Evolutionary conservation across 2,113 vertebrate species (phyloP), one percentile per base, ranked within the genome.

Genomic region (Melanerpes formicivorus): DNA sequence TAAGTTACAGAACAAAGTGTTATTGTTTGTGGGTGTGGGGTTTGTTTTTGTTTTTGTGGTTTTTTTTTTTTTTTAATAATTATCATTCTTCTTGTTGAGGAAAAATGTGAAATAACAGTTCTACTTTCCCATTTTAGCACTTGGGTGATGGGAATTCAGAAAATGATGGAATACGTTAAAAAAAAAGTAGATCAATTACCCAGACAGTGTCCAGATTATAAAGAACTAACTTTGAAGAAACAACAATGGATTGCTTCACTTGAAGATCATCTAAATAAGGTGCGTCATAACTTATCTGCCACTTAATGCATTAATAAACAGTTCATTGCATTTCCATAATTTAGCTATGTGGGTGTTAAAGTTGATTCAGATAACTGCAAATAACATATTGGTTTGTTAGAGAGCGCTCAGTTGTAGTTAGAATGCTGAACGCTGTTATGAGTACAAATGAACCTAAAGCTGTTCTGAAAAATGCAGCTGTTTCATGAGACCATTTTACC

Each of bases 221-320:
- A 95, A 86, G 97, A 97, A 48, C 48, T 97, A 80, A 93, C 95
- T 83, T 95, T 96, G 85, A 97, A 97, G 97, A 98, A 95, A 86
- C 97, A 97, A 5, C 95, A 97, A 29, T 80, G 98, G 92, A 91
- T 89, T 52, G 72, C 85, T 11, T 97, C 91, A 6, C 96, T 98
- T 92, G 98, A 99, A 77, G 97, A 93, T 46, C 93, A 96, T 14
- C 63, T 98, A 58, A 96, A 95, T 55, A 98, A 99, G 98, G 99
- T 99, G 97, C 6, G 52, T 44, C 16, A 69, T 60, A 69, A 82
- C 21, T 30, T 3, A 0, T 32, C 1, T 2, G 70, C 27, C 30
- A 72, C 58, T 32, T 85, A 81, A 86, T 11, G 18, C 54, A 29
- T 72, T 78, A 2, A 10, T 73, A 18, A 67, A 27, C 3, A 46